phyloP scores from a whole-genome alignment of 2,888 invertebrate species.

The Romanomermis culicivorax region DNA sequence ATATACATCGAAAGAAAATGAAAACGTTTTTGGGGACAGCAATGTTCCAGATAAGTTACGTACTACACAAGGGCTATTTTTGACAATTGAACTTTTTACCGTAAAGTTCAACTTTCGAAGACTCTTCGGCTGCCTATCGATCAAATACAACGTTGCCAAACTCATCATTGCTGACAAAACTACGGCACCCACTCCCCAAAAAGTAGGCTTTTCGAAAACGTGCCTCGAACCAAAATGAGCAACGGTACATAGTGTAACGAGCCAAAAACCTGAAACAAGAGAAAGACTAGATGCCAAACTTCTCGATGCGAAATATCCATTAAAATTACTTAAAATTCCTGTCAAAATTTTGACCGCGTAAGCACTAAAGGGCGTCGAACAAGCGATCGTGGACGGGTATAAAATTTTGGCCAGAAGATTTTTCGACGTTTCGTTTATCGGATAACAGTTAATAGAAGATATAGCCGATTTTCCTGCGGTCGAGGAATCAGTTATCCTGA shows the following conservation, averaged over 20 bases:
- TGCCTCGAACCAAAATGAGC: not conserved
- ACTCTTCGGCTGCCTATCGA: not conserved
- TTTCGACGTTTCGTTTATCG: not conserved
- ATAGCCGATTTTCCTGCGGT: too few species aligned
- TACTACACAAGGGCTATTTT: too few species aligned
- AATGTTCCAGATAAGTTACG: too few species aligned
- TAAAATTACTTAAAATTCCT: not conserved
- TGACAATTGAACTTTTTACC: not conserved
- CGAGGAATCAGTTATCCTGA: too few species aligned
- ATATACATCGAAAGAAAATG: too few species aligned
- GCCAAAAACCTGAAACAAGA: not conserved
- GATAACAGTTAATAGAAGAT: not conserved
- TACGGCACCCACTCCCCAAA: not conserved
- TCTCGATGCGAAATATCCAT: too few species aligned
- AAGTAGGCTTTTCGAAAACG: not conserved
- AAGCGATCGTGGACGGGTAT: not conserved
- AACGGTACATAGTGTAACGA: not conserved
- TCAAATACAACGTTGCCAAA: not conserved
- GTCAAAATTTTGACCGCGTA: not conserved
- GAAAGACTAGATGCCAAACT: too few species aligned
- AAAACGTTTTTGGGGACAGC: too few species aligned
- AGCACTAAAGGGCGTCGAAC: not conserved
- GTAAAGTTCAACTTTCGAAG: not conserved
- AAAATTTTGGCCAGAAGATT: not conserved
- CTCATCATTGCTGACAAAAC: not conserved